Percentiles rank a stretch among this genome's conserved stretches.
Conservation (phyloP, 1,140 invertebrate genomes). For the Leptinotarsa undecemlineata region DNA sequence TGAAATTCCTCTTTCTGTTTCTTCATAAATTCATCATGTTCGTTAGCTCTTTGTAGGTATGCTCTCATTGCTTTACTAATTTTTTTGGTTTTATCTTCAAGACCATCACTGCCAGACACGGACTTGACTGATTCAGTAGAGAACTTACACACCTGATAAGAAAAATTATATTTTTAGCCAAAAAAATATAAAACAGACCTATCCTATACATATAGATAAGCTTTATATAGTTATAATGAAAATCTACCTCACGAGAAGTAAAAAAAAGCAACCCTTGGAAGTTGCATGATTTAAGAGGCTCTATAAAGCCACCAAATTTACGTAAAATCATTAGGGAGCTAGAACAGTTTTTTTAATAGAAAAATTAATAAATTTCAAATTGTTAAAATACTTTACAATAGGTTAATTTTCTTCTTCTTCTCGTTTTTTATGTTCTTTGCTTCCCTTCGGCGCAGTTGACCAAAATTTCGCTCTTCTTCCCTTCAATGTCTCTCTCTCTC, state of each 20-base stretch:
- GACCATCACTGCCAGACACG: not conserved
- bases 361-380: too few relatives aligned
- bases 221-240: not conserved
- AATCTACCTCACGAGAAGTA: not conserved
- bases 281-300: constrained; percentile 1
- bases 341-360: too few relatives aligned
- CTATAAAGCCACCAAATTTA: constrained; percentile 1
- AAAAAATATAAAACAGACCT: not conserved
- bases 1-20: constrained; percentile 81
- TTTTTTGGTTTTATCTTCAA: constrained; percentile 54
- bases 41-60: constrained; percentile 79
- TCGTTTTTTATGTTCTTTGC: too few relatives aligned
- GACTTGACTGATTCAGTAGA: not conserved
- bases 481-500: too few relatives aligned
- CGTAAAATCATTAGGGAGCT: not conserved
- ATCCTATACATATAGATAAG: not conserved
- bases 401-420: too few relatives aligned
- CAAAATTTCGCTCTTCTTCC: too few relatives aligned
- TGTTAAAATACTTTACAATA: too few relatives aligned
- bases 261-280: not conserved
- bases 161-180: not conserved
- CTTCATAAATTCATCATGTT: constrained; percentile 85
- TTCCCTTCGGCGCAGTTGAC: too few relatives aligned
- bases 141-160: not conserved
- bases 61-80: constrained; percentile 85